These are phyloP conservation scores for Hirtodrosophila confusa DNA, from an alignment of 2,888 invertebrate genomes.

Conservation along the genomic window DNA sequence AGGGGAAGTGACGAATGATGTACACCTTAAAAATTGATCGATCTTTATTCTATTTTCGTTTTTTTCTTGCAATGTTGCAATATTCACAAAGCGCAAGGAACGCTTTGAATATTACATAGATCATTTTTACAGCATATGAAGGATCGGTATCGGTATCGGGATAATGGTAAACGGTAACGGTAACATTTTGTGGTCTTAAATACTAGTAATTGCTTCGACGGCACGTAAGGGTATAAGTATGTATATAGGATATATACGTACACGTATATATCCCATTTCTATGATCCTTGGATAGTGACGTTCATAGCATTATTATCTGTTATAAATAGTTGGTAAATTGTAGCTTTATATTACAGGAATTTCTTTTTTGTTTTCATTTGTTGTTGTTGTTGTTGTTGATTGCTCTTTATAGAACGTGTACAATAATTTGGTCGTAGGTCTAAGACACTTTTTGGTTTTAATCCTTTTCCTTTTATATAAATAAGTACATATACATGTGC, in stretches of 20 bases:
- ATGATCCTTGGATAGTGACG: conserved; percentile 26
- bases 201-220: conserved; percentile 82
- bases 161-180: conserved; percentile 29
- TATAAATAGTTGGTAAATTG: conserved; percentile 54
- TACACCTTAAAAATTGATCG: conserved; percentile 6
- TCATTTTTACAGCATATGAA: conserved; percentile 29
- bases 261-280: conserved; percentile 11
- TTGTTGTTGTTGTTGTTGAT: conserved; percentile 19
- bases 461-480: conserved; percentile 52
- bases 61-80: conserved; percentile 11
- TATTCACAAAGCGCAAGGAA: conserved; percentile 62
- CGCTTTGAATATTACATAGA: conserved; percentile 40
- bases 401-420: conserved; percentile 46
- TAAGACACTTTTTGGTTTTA: conserved; percentile 77
- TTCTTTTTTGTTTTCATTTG: conserved; percentile 28
- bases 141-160: conserved; percentile 34
- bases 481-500: conserved; percentile 51
- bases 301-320: conserved; percentile 39
- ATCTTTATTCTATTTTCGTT: conserved; percentile 2
- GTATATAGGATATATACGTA: conserved; percentile 22
- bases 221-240: conserved; percentile 55
- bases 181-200: conserved; percentile 66
- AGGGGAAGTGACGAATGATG: conserved; percentile 27
- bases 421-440: conserved; percentile 75
- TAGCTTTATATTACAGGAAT: conserved; percentile 56